These are phyloP conservation scores for Pelmatolapia mariae DNA, from an alignment of 2,113 vertebrate genomes.

Conservation along the genomic window DNA sequence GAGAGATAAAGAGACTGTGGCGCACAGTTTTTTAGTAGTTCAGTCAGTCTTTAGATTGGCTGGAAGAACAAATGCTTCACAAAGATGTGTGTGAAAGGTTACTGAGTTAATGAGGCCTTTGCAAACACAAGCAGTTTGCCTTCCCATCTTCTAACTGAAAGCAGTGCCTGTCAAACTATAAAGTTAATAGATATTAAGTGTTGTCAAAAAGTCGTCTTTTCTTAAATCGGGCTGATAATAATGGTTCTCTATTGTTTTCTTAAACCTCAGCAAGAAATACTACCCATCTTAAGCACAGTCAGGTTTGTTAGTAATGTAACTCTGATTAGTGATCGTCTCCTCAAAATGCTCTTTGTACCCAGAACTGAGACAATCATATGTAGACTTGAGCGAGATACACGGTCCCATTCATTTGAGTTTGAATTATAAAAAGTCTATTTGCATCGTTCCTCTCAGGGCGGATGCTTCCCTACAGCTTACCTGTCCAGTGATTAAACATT, in stretches of 20 bases:
- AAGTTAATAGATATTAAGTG: background rate
- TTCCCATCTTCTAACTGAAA: background rate
- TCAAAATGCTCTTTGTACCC: background rate
- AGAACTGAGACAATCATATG: background rate
- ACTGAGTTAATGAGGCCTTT: conserved; percentile 32
- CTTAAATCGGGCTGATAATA: background rate
- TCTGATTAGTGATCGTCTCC: background rate
- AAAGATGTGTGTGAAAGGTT: conserved; percentile 8
- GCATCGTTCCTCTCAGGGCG: background rate
- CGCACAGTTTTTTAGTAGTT: background rate
- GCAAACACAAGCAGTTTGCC: background rate
- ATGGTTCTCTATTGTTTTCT: background rate
- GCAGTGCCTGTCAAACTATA: background rate
- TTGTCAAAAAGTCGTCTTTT: background rate
- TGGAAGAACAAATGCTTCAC: conserved; percentile 2
- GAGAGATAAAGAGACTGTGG: conserved; percentile 26
- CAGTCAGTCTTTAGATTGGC: background rate
- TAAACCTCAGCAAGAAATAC: background rate
- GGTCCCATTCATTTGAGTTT: background rate
- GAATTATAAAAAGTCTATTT: background rate
- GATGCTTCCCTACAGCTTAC: background rate
- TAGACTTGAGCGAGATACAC: background rate
- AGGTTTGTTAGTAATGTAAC: background rate
- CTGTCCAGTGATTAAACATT: conserved; percentile 4
- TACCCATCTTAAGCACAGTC: background rate